Evolutionary conservation across 2,113 vertebrate genomes (phyloP), one percentile per base, ranked within the genome.

Genomic region (Brachirus orientalis): DNA sequence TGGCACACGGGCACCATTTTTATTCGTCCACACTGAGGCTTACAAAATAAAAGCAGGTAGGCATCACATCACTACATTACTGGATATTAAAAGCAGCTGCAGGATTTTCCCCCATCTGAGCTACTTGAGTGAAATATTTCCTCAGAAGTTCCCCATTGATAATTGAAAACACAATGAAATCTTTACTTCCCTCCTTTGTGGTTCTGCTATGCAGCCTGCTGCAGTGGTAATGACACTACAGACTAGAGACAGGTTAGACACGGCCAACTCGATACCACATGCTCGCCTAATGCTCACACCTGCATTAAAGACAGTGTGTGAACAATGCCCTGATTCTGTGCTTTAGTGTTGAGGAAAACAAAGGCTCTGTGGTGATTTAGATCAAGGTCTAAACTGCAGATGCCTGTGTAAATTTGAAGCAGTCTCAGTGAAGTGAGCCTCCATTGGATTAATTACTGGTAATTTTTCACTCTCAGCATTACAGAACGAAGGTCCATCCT

Each of bases 381-480:
- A 86, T 80, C 55, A 74, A 73, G 80, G 69, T 71, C 72, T 79
- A 73, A 67, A 69, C 82, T 77, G 64, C 60, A 84, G 79, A 81
- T 77, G 74, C 80, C 72, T 77, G 54, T 63, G 69, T 77, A 79
- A 80, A 80, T 80, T 79, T 77, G 72, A 64, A 47, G 63, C 69
- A 50, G 65, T 87, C 84, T 86, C 85, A 13, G 63, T 33, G 72
- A 86, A 88, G 51, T 17, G 63, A 66, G 78, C 54, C 77, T 89
- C 65, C 35, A 64, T 77, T 86, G 79, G 77, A 85, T 83, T 87
- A 85, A 90, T 89, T 86, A 86, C 69, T 73, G 59, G 74, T 82
- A 85, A 88, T 88, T 86, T 83, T 73, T 85, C 85, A 68, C 66
- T 78, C 60, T 17, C 19, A 81, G 76, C 64, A 8, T 62, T 43